These are phyloP conservation scores for Phylloscopus collybita DNA, from an alignment of 2,797 vertebrate genomes.

Conservation along the genomic window DNA sequence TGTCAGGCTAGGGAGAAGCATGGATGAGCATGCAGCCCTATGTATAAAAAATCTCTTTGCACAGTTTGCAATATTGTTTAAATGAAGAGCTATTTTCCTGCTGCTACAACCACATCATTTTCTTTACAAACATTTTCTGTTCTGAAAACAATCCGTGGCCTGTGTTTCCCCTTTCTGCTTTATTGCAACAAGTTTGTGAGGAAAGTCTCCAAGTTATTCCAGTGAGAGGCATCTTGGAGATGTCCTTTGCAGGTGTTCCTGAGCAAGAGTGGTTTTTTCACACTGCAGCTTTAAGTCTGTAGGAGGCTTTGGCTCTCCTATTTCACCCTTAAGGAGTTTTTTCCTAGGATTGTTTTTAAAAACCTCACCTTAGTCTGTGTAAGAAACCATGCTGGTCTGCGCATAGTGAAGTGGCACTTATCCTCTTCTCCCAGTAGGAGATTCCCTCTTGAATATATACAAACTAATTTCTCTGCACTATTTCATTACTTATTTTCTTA, in stretches of 20 bases:
- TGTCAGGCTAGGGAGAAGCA: background rate
- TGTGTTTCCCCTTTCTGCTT: background rate
- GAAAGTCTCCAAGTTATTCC: background rate
- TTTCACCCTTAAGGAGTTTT: background rate
- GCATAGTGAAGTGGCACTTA: background rate
- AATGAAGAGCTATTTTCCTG: background rate
- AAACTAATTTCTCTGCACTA: background rate
- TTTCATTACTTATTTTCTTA: background rate
- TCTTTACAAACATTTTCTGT: background rate
- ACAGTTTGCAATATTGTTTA: background rate
- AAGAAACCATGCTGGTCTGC: background rate
- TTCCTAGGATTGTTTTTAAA: background rate
- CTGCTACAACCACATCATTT: background rate
- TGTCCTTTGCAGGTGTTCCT: background rate
- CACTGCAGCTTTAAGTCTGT: background rate
- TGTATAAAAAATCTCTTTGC: background rate
- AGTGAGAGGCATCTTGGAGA: background rate
- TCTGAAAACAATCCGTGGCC: background rate
- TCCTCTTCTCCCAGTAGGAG: background rate
- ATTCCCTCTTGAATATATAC: background rate
- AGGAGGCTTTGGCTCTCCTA: background rate
- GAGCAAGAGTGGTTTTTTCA: rapidly evolving
- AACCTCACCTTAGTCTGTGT: background rate
- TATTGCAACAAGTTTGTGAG: background rate
- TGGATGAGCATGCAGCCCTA: background rate